Evolutionary conservation across 2,113 vertebrate species (phyloP).

Genomic region (Megatriorchis doriae): DNA sequence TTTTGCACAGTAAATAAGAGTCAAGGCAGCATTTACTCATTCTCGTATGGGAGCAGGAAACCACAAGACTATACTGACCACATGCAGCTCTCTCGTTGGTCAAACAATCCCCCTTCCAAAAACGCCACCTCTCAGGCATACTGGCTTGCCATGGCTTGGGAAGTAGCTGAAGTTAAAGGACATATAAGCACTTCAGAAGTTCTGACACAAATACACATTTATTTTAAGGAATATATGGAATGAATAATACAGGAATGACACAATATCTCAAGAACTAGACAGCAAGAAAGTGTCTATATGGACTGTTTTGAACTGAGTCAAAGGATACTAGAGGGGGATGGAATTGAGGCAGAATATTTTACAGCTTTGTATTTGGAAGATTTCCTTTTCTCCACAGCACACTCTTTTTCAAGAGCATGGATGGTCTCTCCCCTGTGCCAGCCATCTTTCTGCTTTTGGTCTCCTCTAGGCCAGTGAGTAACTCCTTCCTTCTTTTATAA

Average conservation of each 20-base stretch:
- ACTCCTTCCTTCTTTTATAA: background rate
- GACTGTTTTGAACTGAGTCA: background rate
- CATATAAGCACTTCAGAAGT: background rate
- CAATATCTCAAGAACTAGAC: background rate
- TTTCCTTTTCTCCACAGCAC: background rate
- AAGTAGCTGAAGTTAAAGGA: background rate
- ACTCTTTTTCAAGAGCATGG: background rate
- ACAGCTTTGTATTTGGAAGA: background rate
- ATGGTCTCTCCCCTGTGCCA: background rate
- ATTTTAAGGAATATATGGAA: background rate
- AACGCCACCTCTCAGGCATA: accelerated
- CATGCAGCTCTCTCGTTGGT: accelerated
- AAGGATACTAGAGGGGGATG: background rate
- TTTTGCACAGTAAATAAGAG: background rate
- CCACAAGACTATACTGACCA: background rate
- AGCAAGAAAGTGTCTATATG: background rate
- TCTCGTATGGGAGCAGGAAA: background rate
- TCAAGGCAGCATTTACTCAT: background rate
- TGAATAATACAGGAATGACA: background rate
- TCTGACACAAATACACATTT: background rate
- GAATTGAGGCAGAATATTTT: background rate
- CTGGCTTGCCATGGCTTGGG: background rate
- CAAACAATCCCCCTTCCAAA: background rate
- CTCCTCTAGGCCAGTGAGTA: background rate
- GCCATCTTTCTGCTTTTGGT: background rate